Conservation (phyloP, 2,888 invertebrate species). For the Leptinotarsa juncta region DNA sequence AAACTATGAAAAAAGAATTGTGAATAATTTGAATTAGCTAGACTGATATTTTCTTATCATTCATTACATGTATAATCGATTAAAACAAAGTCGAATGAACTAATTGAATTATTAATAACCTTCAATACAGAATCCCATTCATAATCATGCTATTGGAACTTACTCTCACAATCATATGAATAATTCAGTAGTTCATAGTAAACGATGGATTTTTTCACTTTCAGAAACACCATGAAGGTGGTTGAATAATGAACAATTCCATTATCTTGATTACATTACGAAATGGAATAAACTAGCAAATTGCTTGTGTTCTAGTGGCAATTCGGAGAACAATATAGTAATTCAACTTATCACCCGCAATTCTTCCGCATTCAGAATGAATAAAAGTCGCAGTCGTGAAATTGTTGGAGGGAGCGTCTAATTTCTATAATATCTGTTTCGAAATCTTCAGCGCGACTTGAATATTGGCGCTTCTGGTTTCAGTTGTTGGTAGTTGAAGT, state of each 20-base stretch:
- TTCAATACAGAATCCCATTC: background rate
- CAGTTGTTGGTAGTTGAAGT: slow-evolving; percentile 10
- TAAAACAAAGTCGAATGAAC: too few relatives aligned
- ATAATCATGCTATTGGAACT: background rate
- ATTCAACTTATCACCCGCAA: slow-evolving; percentile 28
- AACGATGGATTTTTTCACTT: background rate
- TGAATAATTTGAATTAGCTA: too few relatives aligned
- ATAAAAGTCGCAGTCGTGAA: slow-evolving; percentile 42
- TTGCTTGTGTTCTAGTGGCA: slow-evolving; percentile 26
- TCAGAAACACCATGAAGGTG: slow-evolving; percentile 1
- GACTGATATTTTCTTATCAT: too few relatives aligned
- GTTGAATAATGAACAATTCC: slow-evolving; percentile 9
- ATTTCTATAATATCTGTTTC: slow-evolving; percentile 45
- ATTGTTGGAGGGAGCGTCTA: slow-evolving; percentile 41
- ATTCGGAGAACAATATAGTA: slow-evolving; percentile 19
- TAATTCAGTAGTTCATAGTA: slow-evolving; percentile 1
- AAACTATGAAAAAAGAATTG: too few relatives aligned
- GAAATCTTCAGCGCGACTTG: slow-evolving; percentile 39
- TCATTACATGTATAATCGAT: too few relatives aligned
- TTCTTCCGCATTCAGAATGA: slow-evolving; percentile 38
- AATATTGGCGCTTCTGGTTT: slow-evolving; percentile 48
- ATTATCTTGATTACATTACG: slow-evolving; percentile 30
- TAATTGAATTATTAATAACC: background rate
- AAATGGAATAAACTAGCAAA: slow-evolving; percentile 27
- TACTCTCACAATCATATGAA: background rate